phyloP scores from a whole-genome alignment of 1,140 invertebrate species.

The Panagrolaimus sp. region DNA sequence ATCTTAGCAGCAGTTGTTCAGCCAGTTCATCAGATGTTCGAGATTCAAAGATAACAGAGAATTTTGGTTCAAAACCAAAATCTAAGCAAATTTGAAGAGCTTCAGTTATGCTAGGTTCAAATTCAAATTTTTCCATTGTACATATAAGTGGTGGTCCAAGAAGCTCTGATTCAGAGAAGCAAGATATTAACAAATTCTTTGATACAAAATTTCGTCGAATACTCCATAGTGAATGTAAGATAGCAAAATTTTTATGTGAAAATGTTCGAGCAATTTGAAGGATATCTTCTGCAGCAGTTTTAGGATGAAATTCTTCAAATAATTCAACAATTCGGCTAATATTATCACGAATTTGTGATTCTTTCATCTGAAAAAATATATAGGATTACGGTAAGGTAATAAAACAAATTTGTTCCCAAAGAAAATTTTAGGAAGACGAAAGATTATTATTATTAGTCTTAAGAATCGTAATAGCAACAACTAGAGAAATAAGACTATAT shows the following conservation, averaged over 20 bases:
- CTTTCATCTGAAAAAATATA: neutral
- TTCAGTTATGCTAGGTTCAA: neutral
- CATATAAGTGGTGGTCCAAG: neutral
- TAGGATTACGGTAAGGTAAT: too few relatives aligned
- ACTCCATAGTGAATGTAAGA: neutral
- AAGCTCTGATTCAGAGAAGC: neutral
- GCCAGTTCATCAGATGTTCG: slow-evolving; percentile 1
- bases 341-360: neutral
- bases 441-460: too few relatives aligned
- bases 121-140: slow-evolving; percentile 1
- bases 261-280: neutral
- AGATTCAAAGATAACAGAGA: neutral
- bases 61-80: neutral
- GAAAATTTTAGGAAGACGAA: too few relatives aligned
- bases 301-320: slow-evolving; percentile 2
- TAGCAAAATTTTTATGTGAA: slow-evolving; percentile 1
- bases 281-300: neutral
- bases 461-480: too few relatives aligned
- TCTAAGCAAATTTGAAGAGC: neutral
- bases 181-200: neutral
- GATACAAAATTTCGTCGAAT: neutral
- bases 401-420: too few relatives aligned
- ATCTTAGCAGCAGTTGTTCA: neutral
- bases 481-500: too few relatives aligned
- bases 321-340: neutral